These are phyloP conservation scores for Pseudococcus viburni DNA, from an alignment of 2,888 invertebrate species.

Conservation along the genomic window DNA sequence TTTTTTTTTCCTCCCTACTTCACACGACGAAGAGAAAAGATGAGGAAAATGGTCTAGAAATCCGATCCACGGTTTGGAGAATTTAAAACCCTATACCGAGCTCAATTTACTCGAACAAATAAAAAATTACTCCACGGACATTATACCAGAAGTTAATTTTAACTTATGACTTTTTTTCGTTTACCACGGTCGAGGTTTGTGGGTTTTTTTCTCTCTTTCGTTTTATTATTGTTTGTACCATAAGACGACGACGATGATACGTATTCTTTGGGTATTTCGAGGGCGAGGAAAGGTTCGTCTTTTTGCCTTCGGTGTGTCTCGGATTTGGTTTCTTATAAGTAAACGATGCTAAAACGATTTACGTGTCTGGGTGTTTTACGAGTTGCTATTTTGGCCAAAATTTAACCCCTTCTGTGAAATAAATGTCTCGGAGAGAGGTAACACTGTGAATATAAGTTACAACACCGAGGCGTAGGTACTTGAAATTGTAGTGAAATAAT, in stretches of 20 bases:
- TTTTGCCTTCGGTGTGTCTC: background rate
- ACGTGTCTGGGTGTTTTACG: background rate
- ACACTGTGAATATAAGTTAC: background rate
- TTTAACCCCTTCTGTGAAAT: background rate
- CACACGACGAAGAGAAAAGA: background rate
- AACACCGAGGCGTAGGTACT: no score
- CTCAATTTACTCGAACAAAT: slow-evolving; percentile 47
- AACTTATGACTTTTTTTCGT: slow-evolving; percentile 9
- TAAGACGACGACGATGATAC: background rate
- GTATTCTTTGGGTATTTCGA: background rate
- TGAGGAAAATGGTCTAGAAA: background rate
- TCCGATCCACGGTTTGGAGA: background rate
- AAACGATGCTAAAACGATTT: slow-evolving; percentile 2
- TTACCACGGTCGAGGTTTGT: background rate
- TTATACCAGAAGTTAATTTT: slow-evolving; percentile 25
- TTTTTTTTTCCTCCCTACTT: background rate
- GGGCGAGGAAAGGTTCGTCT: background rate
- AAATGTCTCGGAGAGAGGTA: background rate
- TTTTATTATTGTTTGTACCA: background rate
- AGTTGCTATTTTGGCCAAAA: background rate
- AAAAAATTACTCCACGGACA: slow-evolving; percentile 38
- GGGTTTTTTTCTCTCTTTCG: background rate
- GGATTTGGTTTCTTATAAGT: background rate
- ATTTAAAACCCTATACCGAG: slow-evolving; percentile 25
- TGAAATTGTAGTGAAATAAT: background rate